Evolutionary conservation across 2,888 invertebrate species (phyloP).

Genomic region (Ennomos fuscantarius): DNA sequence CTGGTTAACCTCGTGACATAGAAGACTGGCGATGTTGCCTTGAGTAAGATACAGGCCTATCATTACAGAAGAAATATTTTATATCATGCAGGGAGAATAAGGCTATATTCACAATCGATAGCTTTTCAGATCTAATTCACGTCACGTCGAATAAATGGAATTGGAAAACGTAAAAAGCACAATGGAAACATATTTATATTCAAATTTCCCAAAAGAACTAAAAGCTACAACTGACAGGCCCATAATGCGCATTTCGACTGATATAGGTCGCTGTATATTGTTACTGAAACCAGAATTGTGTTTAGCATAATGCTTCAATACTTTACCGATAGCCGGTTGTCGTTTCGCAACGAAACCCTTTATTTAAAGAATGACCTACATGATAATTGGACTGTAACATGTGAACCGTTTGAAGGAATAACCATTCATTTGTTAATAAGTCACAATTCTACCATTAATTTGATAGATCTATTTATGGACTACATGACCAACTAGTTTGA

Average conservation of each 20-base stretch:
- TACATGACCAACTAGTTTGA: slow-evolving; percentile 18
- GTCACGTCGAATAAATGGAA: neutral
- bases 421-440: slow-evolving; percentile 8
- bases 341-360: slow-evolving; percentile 52
- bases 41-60: neutral
- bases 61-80: too few relatives aligned
- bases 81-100: too few relatives aligned
- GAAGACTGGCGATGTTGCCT: slow-evolving; percentile 6
- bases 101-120: too few relatives aligned
- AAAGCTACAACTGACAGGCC: slow-evolving; percentile 8
- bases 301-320: slow-evolving; percentile 36
- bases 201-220: slow-evolving; percentile 12
- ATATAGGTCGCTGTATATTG: slow-evolving; percentile 24
- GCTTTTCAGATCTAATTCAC: too few relatives aligned
- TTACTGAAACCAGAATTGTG: slow-evolving; percentile 30
- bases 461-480: slow-evolving; percentile 21
- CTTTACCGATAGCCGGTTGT: slow-evolving; percentile 52
- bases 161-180: neutral
- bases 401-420: slow-evolving; percentile 27
- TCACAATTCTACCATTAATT: slow-evolving; percentile 1
- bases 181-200: slow-evolving; percentile 7
- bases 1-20: slow-evolving; percentile 25
- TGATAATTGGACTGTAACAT: slow-evolving; percentile 49
- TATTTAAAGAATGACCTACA: slow-evolving; percentile 49
- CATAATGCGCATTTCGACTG: slow-evolving; percentile 16